These are phyloP conservation scores for Enteromius anoplus DNA, from an alignment of 2,797 vertebrate genomes.

Conservation along the genomic window DNA sequence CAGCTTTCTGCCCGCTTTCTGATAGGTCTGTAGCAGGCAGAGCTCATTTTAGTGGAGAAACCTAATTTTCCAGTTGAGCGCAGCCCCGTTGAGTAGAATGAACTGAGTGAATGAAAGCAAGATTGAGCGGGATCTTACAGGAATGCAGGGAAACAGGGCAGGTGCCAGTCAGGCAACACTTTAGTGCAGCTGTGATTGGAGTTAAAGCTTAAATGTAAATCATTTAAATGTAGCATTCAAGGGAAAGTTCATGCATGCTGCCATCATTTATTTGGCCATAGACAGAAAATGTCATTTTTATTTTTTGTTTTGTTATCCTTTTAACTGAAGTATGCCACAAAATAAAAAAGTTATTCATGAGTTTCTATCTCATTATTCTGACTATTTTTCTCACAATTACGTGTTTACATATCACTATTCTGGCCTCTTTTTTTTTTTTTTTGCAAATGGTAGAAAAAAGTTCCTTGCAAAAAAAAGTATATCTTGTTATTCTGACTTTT, in stretches of 20 bases:
- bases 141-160: conserved; percentile 21
- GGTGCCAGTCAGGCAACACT: conserved; percentile 28
- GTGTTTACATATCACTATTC: background rate
- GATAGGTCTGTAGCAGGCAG: conserved; percentile 51
- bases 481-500: background rate
- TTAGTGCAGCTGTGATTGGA: conserved; percentile 13
- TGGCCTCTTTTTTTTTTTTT: too few relatives aligned
- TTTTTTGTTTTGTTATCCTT: background rate
- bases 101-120: conserved; percentile 51
- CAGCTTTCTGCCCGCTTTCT: conserved; percentile 42
- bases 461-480: too few relatives aligned
- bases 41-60: conserved; percentile 64
- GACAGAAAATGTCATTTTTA: background rate
- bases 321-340: background rate
- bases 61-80: conserved; percentile 67
- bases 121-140: conserved; percentile 48
- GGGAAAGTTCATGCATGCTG: background rate
- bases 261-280: background rate
- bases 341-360: background rate
- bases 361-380: background rate
- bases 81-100: conserved; percentile 55
- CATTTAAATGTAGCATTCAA: conserved; percentile 17
- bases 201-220: conserved; percentile 31
- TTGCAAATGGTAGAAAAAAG: too few relatives aligned
- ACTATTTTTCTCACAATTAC: background rate